Evolutionary conservation across 2,888 invertebrate genomes (phyloP), one percentile per base, ranked within the genome.

Genomic region (Masnerella sp.): DNA sequence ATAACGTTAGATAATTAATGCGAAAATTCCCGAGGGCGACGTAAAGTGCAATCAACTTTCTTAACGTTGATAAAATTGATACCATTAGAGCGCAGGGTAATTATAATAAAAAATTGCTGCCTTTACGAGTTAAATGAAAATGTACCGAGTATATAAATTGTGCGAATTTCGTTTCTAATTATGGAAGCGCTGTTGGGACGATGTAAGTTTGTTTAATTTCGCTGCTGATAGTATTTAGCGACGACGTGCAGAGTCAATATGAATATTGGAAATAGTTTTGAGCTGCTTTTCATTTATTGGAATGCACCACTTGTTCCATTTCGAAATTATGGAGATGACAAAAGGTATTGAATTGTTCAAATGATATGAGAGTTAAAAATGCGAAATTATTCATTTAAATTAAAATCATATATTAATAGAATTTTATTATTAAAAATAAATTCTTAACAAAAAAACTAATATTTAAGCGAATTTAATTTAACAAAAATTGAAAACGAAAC

Each of bases 1-100:
- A 56, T 56, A 56, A 56, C 30, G 28, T 38, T 42, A 42, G 18
- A 45, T 58, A 45, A 58, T 58, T 43, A 43, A 58, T 43, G 34
- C 12, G 25, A 5, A 17, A 45, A 45, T 45, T 25, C 43, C 5
- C 28, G 1, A n/a, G 20, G 22, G 43, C 20, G 11, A n/a, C 5
- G 28, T 40, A 40, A 17, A 40, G 40, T 25, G 15, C 28, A 54
- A 38, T 54, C 28, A 40, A 54, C 28, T 40, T 22, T 34, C 36
- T 20, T 20, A 18, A 51, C 51, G 42, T 20, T 36, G 12, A 34
- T 51, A 8, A 51, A 51, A 36, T 28, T 38, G 15, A 36, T 38
- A 22, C n/a, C n/a, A 14, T 22, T 15, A 49, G 12, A 14, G 5
- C 3, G 7, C 18, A 49, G 20, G 14, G 18, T 32, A 30, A 17